Evolutionary conservation across 2,113 vertebrate genomes (phyloP).

Genomic region (Urocitellus parryii): DNA sequence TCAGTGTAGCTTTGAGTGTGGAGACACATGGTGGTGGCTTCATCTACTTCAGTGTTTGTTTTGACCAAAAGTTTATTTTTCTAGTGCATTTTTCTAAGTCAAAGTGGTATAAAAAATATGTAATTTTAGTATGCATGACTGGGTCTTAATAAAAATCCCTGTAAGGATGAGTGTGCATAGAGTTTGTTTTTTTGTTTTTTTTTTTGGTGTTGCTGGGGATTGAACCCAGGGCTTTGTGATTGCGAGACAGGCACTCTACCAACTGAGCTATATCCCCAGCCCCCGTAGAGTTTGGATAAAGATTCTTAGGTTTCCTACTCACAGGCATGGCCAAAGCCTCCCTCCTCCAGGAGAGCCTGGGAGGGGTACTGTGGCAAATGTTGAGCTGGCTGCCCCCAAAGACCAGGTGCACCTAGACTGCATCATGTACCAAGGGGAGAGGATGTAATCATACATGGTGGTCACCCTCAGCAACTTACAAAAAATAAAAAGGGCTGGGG

Average conservation of each 20-base stretch:
- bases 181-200: neutral
- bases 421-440: no score
- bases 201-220: no score
- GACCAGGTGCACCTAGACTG: neutral
- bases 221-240: no score
- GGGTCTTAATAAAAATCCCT: conserved; percentile 80
- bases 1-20: conserved; percentile 81
- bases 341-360: neutral
- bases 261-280: no score
- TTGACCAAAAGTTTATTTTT: conserved; percentile 90
- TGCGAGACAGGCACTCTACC: no score
- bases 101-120: conserved; percentile 82
- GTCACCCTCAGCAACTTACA: no score
- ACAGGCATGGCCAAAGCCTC: neutral
- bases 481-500: neutral
- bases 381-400: neutral
- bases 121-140: conserved; percentile 88
- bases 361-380: neutral
- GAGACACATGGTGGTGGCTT: conserved; percentile 76
- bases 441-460: no score
- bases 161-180: neutral
- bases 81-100: conserved; percentile 90
- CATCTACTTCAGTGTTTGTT: conserved; percentile 83
- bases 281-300: neutral
- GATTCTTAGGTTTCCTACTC: neutral